Evolutionary conservation across 2,797 vertebrate species (phyloP).

Genomic region (Manis crassicaudata): DNA sequence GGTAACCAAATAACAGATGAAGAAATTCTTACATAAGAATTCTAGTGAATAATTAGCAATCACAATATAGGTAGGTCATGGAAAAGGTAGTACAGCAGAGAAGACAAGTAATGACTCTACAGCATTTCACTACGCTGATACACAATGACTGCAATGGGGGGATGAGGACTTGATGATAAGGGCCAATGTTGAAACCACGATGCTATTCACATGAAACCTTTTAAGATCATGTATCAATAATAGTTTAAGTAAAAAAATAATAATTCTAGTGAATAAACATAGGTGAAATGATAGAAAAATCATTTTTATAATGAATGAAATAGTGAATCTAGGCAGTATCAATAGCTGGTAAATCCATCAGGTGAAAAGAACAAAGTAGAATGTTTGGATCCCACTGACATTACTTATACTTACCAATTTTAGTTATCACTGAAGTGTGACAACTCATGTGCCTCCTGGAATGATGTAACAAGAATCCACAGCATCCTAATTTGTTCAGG

Average conservation of each 20-base stretch:
- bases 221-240: too few species aligned
- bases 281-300: slow-evolving; percentile 22
- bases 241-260: not conserved
- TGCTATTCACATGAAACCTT: too few species aligned
- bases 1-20: not conserved
- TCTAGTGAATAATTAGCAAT: not conserved
- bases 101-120: too few species aligned
- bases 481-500: not conserved
- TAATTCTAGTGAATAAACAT: not conserved
- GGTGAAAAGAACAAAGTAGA: not conserved
- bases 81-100: too few species aligned
- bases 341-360: slow-evolving; percentile 2
- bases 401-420: not conserved
- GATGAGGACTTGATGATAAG: too few species aligned
- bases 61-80: too few species aligned
- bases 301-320: not conserved
- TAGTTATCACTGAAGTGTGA: not conserved
- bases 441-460: not conserved
- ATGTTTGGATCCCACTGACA: not conserved
- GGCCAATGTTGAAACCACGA: too few species aligned
- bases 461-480: not conserved
- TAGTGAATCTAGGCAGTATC: not conserved
- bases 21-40: not conserved
- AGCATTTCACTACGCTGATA: too few species aligned
- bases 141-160: too few species aligned